Evolutionary conservation across 2,888 invertebrate genomes (phyloP).

Genomic region (Spisula subtruncata): DNA sequence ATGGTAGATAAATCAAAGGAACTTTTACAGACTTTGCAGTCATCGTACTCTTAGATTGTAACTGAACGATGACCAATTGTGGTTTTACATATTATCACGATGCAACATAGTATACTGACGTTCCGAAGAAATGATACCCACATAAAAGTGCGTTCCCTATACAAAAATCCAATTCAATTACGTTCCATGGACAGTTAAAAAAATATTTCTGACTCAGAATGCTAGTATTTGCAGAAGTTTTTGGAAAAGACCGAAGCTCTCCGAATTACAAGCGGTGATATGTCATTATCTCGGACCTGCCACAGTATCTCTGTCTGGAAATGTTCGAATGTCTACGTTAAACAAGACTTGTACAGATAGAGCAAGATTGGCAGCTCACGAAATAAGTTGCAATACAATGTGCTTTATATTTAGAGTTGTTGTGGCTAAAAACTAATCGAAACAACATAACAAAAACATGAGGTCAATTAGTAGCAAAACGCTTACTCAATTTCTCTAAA

Average conservation of each 20-base stretch:
- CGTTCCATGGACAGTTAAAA: not conserved
- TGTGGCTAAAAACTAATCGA: not conserved
- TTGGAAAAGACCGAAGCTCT: not conserved
- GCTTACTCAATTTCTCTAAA: not conserved
- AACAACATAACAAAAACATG: too few species aligned
- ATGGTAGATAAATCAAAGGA: too few species aligned
- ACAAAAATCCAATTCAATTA: not conserved
- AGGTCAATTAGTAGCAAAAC: not conserved
- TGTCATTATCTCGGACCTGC: conserved; percentile 15
- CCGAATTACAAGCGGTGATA: not conserved
- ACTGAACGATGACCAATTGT: not conserved
- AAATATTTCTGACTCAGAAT: not conserved
- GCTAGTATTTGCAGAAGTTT: not conserved
- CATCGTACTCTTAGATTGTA: not conserved
- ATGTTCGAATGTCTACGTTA: not conserved
- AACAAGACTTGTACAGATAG: not conserved
- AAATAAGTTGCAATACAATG: not conserved
- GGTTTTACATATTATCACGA: not conserved
- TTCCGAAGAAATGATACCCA: too few species aligned
- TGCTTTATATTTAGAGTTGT: not conserved
- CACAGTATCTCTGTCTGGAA: conserved; percentile 7
- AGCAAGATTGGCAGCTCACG: not conserved
- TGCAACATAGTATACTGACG: too few species aligned
- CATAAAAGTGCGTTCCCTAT: too few species aligned
- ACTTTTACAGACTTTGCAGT: too few species aligned